Percentiles rank a stretch among this genome's conserved stretches.
Conservation (phyloP, 2,113 vertebrate genomes). For the Pyrgilauda ruficollis region DNA sequence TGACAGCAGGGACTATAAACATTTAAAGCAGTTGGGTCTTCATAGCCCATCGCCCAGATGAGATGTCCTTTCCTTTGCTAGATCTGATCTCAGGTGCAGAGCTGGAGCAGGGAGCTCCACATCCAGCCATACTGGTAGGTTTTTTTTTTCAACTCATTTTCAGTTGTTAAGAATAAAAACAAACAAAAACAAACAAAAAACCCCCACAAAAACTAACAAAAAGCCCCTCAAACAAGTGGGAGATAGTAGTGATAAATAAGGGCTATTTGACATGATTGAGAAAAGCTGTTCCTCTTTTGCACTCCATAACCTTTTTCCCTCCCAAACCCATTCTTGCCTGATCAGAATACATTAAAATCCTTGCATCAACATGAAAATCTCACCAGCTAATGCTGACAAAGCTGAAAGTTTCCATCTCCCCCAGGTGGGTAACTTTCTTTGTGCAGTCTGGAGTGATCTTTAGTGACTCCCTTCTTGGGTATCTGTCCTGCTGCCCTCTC, state of each 20-base stretch:
- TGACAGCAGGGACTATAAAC: background rate
- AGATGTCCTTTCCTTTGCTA: background rate
- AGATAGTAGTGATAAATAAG: background rate
- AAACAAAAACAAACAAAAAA: background rate
- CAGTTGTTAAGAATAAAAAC: background rate
- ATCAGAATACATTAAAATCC: background rate
- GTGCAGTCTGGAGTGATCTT: background rate
- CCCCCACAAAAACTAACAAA: background rate
- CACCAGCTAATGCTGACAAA: background rate
- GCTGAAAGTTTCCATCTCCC: background rate
- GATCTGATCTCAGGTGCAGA: background rate
- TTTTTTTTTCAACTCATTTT: background rate
- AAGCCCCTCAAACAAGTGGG: background rate
- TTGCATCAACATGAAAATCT: background rate
- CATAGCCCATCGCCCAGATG: accelerated
- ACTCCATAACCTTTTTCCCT: background rate
- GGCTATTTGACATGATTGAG: background rate
- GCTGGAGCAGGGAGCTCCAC: background rate
- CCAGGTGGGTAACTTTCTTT: background rate
- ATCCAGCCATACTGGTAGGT: background rate
- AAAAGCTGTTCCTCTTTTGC: background rate
- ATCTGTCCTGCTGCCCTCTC: accelerated
- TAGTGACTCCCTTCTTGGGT: background rate
- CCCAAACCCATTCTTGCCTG: background rate
- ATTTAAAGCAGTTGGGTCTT: background rate